Evolutionary conservation across 2,113 vertebrate genomes (phyloP).

Genomic region (Petromus typicus): DNA sequence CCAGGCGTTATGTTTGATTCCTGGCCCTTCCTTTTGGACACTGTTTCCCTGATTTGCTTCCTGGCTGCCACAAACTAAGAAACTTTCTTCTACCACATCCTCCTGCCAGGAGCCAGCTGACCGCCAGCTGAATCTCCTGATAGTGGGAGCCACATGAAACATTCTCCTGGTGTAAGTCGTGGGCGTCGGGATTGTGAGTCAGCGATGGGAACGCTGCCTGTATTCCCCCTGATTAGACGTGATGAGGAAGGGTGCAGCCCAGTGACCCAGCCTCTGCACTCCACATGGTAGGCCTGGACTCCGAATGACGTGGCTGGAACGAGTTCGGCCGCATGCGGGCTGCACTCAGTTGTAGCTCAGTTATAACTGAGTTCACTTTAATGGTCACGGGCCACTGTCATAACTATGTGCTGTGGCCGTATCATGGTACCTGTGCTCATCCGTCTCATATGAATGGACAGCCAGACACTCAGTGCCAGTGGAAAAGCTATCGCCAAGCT

Average conservation of each 20-base stretch:
- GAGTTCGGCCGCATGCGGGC: constrained; percentile 4
- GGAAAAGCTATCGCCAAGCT: constrained; percentile 62
- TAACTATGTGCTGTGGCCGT: constrained; percentile 49
- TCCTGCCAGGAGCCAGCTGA: not conserved
- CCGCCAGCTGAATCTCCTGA: not conserved
- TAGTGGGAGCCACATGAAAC: not conserved
- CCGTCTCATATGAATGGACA: constrained; percentile 57
- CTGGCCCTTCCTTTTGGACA: not conserved
- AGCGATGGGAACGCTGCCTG: not conserved
- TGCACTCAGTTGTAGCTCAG: not conserved
- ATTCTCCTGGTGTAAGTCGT: not conserved
- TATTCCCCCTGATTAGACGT: not conserved
- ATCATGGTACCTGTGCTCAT: constrained; percentile 53
- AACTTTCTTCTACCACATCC: not conserved
- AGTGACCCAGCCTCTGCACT: not conserved
- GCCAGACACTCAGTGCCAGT: not conserved
- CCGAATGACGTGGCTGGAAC: not conserved
- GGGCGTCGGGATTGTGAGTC: not conserved
- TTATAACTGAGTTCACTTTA: too few relatives aligned
- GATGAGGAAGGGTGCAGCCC: not conserved
- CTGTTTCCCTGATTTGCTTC: not conserved
- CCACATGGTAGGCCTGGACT: not conserved
- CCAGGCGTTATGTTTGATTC: not conserved
- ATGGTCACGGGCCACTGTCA: constrained; percentile 49
- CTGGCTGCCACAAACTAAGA: not conserved